Base-by-base conservation (phyloP, 2,797 vertebrate genomes). In the Myiotriccus ornatus region DNA sequence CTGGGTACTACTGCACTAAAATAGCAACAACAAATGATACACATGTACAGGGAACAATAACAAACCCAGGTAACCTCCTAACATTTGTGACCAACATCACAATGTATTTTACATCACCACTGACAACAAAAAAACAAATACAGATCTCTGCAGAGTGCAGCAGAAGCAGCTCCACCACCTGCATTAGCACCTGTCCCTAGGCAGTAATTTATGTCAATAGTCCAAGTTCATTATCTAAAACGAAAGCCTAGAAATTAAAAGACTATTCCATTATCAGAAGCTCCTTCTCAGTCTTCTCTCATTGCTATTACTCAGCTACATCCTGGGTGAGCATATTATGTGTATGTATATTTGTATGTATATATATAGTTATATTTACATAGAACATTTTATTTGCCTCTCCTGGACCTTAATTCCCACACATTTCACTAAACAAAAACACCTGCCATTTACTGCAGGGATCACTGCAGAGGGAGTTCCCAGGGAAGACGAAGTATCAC, bases 181-280 rank as follows among this genome's bases (percentile, higher is more conserved):
- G 71, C 19, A 49, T 63, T 35, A 88, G 30, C 78, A 46, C 34
- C 63, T 46, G 41, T 56, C 65, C 60, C 57, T 62, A 43, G 69
- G 53, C 53, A 80, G 35, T 52, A 75, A 60, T 56, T 92, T 32
- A 35, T 24, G 34, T 62, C 88, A 74, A 15, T 19, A 89, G 50
- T 53, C 55, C 77, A 86, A 83, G 73, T 76, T 88, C 88, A 82
- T 73, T 88, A 76, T 4, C 47, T 69, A 44, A 88, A 88, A 62
- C 55, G 13, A 87, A 94, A 91, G 27, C n/a, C 57, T 65, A 76
- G 65, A 90, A 88, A 94, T 91, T 82, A 93, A 90, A 87, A 73
- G 22, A 71, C 43, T 88, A 49, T 59, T 79, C 39, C 35, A 60
- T 30, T 92, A 86, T 55, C 43, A 55, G 15, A 85, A 84, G 53